Base-by-base conservation (phyloP, 2,888 invertebrate genomes). In the Athrips mouffetella region DNA sequence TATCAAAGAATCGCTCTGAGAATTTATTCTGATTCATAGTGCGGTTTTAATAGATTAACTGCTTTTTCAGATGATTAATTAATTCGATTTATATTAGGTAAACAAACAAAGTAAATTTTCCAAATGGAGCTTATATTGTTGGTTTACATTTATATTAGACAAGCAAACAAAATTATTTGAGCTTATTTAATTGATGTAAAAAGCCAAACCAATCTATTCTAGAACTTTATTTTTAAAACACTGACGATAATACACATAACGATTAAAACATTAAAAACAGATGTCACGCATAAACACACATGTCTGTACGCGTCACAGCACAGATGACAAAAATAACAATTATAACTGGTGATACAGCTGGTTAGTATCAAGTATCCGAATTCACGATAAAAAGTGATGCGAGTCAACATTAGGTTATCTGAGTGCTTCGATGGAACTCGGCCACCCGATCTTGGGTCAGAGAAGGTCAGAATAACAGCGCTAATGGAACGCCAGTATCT, bases 351-450 rank as follows among this genome's bases (percentile, higher is more conserved):
- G 25, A 23, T 40, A 64, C 72, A 70, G 69, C 66, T 74, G 74
- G 63, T 53, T 41, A 49, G 63, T 67, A 70, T 79, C 75, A 65
- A 63, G 67, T 78, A 62, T 72, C 73, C 67, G 64, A 66, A 66
- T 72, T 72, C 62, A 41, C 69, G 63, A 70, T 72, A 49, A 35
- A 41, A 71, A 70, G 72, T n/a, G 73, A 73, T n/a, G n/a, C 73
- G 20, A 7, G 16, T 35, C 16, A 80, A 80, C 73, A 77, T 62
- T 46, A 57, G 59, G 56, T 80, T 76, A 77, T 77, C 73, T 76
- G 67, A 37, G 18, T 20, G 57, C 62, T 67, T 77, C 62, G 65
- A 60, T 67, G 70, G 77, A 80, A 80, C 59, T 70, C 70, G 73
- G 79, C 62, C 76, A 82, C 69, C 59, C 65, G 76, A 79, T 71